phyloP scores from a whole-genome alignment of 2,797 vertebrate species.

The Chaenodraco wilsoni region DNA sequence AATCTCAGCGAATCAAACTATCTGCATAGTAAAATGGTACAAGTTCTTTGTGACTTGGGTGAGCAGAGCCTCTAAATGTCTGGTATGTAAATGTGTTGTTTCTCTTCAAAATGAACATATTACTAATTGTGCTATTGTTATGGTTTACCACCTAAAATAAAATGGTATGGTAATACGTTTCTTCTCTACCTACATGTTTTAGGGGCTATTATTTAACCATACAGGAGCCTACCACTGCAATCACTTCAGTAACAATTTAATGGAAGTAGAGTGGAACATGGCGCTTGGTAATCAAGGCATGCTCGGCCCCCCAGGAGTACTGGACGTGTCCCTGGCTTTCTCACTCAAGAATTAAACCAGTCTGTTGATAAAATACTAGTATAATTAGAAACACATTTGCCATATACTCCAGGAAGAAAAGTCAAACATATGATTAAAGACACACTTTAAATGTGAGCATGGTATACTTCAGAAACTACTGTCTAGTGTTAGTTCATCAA shows the following conservation, averaged over 20 bases:
- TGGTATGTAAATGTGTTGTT: slow-evolving; percentile 2
- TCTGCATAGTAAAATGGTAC: background rate
- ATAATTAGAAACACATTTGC: background rate
- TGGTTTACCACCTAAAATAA: slow-evolving; percentile 39
- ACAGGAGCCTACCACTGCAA: slow-evolving; percentile 39
- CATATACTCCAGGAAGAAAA: background rate
- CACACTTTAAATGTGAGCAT: background rate
- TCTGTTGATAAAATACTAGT: slow-evolving; percentile 3
- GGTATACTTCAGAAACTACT: background rate
- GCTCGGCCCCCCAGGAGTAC: background rate
- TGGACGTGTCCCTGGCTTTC: background rate
- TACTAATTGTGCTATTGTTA: slow-evolving; percentile 33
- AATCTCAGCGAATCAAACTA: slow-evolving; percentile 9
- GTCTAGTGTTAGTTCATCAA: background rate
- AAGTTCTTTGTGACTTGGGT: background rate
- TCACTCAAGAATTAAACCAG: slow-evolving; percentile 27
- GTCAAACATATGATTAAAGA: background rate
- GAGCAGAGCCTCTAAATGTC: slow-evolving; percentile 3
- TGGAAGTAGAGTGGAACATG: slow-evolving; percentile 7
- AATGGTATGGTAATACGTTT: slow-evolving; percentile 32
- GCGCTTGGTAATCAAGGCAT: slow-evolving; percentile 38
- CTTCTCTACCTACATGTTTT: slow-evolving; percentile 15
- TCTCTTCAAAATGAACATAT: slow-evolving; percentile 6
- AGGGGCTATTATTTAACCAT: slow-evolving; percentile 24
- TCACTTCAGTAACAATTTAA: slow-evolving; percentile 54